Evolutionary conservation across 2,797 vertebrate genomes (phyloP).

Genomic region (Morus bassanus): DNA sequence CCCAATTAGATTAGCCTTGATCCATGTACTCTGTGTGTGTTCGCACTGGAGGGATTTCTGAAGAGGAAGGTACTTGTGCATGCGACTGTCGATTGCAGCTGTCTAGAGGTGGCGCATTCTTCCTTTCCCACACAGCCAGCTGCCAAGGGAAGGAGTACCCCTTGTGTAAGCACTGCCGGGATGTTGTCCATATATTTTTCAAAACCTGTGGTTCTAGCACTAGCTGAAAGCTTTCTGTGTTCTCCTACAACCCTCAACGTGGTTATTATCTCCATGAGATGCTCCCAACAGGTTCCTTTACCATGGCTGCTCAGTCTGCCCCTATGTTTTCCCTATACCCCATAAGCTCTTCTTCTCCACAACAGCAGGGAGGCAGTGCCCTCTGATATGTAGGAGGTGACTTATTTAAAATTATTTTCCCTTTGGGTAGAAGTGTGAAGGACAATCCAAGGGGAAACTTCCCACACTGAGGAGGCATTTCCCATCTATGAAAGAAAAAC

Average conservation of each 20-base stretch:
- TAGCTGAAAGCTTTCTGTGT: not conserved
- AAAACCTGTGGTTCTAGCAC: not conserved
- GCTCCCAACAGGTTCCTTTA: not conserved
- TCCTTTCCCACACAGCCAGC: not conserved
- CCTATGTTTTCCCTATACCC: not conserved
- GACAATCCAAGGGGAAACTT: not conserved
- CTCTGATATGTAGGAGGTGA: not conserved
- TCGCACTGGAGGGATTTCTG: not conserved
- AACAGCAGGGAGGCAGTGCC: not conserved
- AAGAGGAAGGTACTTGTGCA: not conserved
- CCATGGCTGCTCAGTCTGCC: not conserved
- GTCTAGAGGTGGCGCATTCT: constrained; percentile 25
- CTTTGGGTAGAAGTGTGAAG: not conserved
- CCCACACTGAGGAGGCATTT: not conserved
- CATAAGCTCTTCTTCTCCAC: not conserved
- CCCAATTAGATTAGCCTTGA: not conserved
- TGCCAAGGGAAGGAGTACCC: not conserved
- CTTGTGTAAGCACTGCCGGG: rapidly evolving
- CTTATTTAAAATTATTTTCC: not conserved
- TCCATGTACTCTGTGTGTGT: not conserved
- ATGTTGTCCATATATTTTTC: not conserved
- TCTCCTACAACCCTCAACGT: not conserved
- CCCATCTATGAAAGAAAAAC: not conserved
- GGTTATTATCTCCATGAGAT: not conserved
- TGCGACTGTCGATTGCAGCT: rapidly evolving